Conservation (phyloP, 2,797 vertebrate species). For the Cyprinella venusta region DNA sequence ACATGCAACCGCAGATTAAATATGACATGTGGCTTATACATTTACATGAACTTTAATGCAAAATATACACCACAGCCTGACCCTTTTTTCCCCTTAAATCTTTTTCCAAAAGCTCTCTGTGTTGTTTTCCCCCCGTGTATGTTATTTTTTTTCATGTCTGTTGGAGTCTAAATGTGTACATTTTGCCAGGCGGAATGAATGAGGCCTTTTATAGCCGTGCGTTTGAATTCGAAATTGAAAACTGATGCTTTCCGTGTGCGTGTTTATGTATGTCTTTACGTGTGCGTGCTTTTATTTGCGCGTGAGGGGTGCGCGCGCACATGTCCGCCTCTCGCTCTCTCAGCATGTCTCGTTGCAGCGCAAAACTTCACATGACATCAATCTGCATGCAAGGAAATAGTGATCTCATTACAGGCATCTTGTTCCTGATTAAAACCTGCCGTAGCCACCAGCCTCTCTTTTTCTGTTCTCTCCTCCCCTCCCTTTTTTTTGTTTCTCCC, state of each 20-base stretch:
- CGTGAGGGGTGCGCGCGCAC: constrained; percentile 32
- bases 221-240: constrained; percentile 76
- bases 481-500: not conserved
- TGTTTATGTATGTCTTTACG: constrained; percentile 59
- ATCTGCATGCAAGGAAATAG: constrained; percentile 79
- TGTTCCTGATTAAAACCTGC: constrained; percentile 82
- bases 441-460: constrained; percentile 59
- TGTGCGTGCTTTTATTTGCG: constrained; percentile 39
- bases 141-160: constrained; percentile 79
- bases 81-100: constrained; percentile 63
- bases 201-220: constrained; percentile 79
- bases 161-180: constrained; percentile 76
- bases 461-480: constrained; percentile 12
- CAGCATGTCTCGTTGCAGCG: constrained; percentile 68
- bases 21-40: constrained; percentile 44
- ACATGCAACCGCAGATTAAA: constrained; percentile 62
- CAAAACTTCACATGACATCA: constrained; percentile 79
- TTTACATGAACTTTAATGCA: constrained; percentile 39
- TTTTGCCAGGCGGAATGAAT: constrained; percentile 80
- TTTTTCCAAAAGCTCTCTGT: constrained; percentile 64
- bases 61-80: constrained; percentile 67
- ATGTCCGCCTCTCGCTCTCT: constrained; percentile 61
- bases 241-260: constrained; percentile 58
- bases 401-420: constrained; percentile 82
- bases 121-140: constrained; percentile 67